These are phyloP conservation scores for Sparus aurata DNA, from an alignment of 2,797 vertebrate genomes.

Conservation along the genomic window DNA sequence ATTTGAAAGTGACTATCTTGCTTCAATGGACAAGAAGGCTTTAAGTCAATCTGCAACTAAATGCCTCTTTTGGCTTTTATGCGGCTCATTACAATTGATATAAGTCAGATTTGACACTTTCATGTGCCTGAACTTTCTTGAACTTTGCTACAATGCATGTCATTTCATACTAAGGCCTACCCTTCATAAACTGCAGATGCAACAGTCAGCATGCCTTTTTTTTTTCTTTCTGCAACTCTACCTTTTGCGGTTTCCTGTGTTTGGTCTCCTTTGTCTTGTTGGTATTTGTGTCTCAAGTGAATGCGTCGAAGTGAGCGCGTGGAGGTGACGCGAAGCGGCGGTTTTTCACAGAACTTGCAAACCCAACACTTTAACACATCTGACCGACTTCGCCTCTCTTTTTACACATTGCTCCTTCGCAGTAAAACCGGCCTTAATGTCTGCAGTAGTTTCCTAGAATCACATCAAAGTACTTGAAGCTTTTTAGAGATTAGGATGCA, in stretches of 20 bases:
- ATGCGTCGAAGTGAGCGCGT: slow-evolving; percentile 12
- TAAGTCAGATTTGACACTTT: neutral
- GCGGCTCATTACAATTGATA: too few relatives aligned
- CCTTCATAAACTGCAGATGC: slow-evolving; percentile 41
- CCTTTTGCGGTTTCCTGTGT: slow-evolving; percentile 73
- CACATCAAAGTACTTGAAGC: neutral
- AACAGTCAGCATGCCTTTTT: slow-evolving; percentile 26
- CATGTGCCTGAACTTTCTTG: neutral
- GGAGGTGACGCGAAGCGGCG: slow-evolving; percentile 43
- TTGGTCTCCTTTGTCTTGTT: slow-evolving; percentile 46
- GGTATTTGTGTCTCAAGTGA: slow-evolving; percentile 37
- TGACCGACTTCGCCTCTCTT: neutral
- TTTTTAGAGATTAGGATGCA: neutral
- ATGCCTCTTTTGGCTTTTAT: neutral
- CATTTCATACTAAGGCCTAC: neutral
- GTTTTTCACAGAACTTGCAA: slow-evolving; percentile 66
- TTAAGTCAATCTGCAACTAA: neutral
- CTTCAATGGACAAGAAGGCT: neutral
- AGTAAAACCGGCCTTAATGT: slow-evolving; percentile 3
- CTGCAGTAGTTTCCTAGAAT: neutral
- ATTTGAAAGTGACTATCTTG: neutral
- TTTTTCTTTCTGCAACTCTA: slow-evolving; percentile 52
- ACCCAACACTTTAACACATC: slow-evolving; percentile 10
- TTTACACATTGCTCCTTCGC: neutral
- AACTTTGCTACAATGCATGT: neutral